Evolutionary conservation across 2,113 vertebrate genomes (phyloP).

Genomic region (Budorcas taxicolor): DNA sequence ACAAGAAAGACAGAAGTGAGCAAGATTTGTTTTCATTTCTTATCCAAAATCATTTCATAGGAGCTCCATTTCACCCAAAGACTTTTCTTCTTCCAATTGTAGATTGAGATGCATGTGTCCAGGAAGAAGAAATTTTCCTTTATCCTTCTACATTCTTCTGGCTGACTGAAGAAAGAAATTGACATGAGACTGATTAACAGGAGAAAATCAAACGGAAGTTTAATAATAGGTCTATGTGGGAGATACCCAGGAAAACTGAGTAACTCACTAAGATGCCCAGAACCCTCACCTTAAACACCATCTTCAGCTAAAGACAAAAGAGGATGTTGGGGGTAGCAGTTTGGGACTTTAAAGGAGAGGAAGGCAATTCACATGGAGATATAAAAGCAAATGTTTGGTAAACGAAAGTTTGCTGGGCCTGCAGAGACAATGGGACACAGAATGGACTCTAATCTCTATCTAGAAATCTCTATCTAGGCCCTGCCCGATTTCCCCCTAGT

Average conservation of each 20-base stretch:
- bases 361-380: not conserved
- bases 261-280: not conserved
- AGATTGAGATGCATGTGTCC: not conserved
- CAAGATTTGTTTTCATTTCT: not conserved
- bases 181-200: not conserved
- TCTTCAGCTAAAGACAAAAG: not conserved
- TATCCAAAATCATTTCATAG: not conserved
- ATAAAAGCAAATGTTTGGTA: not conserved
- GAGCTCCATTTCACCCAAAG: not conserved
- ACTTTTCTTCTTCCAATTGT: not conserved
- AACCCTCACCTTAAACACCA: not conserved
- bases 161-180: not conserved
- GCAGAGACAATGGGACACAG: not conserved
- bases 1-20: not conserved
- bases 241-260: not conserved
- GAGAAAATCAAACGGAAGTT: not conserved
- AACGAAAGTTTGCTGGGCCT: not conserved
- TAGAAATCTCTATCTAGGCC: not conserved
- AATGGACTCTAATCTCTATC: not conserved
- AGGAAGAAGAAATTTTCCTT: not conserved
- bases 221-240: not conserved
- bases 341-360: not conserved
- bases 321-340: not conserved
- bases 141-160: not conserved
- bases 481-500: not conserved